These are phyloP conservation scores for Craniophora ligustri DNA, from an alignment of 2,888 invertebrate species.

Conservation along the genomic window DNA sequence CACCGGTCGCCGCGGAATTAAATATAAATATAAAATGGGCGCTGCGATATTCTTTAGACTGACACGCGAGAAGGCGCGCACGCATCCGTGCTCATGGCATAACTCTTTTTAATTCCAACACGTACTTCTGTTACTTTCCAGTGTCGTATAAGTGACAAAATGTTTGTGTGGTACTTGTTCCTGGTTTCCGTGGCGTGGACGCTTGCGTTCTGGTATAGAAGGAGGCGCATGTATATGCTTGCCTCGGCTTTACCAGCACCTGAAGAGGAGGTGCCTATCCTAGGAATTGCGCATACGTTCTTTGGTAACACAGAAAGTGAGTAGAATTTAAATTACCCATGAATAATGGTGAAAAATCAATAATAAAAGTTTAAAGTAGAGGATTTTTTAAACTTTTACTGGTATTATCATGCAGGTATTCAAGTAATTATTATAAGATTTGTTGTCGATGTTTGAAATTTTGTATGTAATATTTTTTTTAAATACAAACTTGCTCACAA, in stretches of 20 bases:
- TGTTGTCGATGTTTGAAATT: no score
- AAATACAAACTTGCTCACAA: no score
- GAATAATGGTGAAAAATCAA: not conserved
- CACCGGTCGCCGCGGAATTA: constrained; percentile 39
- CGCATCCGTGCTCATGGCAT: constrained; percentile 15
- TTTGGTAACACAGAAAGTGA: constrained; percentile 72
- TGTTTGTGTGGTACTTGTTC: constrained; percentile 68
- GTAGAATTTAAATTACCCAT: constrained; percentile 12
- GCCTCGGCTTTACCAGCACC: constrained; percentile 61
- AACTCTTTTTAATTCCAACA: constrained; percentile 3
- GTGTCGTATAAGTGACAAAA: constrained; percentile 42
- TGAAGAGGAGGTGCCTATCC: constrained; percentile 61
- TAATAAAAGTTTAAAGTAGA: no score
- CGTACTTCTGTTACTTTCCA: constrained; percentile 14
- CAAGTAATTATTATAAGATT: no score
- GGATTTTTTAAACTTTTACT: not conserved
- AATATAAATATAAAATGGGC: constrained; percentile 44
- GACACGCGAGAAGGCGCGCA: constrained; percentile 31
- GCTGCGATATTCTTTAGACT: constrained; percentile 21
- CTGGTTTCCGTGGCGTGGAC: constrained; percentile 60
- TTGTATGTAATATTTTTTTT: no score
- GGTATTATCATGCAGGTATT: no score
- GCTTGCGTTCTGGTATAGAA: constrained; percentile 63
- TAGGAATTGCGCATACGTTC: constrained; percentile 70
- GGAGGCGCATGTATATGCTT: constrained; percentile 71